These are phyloP conservation scores for Pantherophis vulpinus DNA, from an alignment of 2,797 vertebrate species.

Conservation along the genomic window DNA sequence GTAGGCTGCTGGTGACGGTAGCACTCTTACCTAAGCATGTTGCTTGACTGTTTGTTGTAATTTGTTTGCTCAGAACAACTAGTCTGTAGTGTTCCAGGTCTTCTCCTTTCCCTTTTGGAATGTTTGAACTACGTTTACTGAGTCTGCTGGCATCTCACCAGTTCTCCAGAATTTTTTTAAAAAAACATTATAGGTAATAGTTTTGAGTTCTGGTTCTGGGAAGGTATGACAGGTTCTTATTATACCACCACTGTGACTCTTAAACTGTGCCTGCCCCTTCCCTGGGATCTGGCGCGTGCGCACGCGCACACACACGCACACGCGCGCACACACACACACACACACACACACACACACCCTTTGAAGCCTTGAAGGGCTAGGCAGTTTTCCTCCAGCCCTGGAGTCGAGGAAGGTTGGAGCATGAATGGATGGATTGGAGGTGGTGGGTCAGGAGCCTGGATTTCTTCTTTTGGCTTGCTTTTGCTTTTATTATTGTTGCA, in stretches of 20 bases:
- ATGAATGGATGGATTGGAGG: not conserved
- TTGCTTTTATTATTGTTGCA: not conserved
- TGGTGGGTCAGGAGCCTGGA: not conserved
- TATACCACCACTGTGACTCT: not conserved
- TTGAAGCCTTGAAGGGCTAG: not conserved
- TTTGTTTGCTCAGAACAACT: not conserved
- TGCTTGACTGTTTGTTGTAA: not conserved
- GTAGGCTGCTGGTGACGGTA: not conserved
- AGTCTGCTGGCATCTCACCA: not conserved
- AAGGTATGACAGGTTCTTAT: not conserved
- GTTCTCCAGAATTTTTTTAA: not conserved
- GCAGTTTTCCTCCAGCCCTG: not conserved
- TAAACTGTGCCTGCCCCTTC: not conserved
- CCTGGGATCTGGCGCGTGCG: too few species aligned
- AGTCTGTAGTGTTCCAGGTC: not conserved
- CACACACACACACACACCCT: too few species aligned
- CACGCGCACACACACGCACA: too few species aligned
- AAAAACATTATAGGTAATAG: not conserved
- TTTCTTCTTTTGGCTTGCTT: not conserved
- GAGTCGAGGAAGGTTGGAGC: not conserved
- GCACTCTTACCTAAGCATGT: not conserved
- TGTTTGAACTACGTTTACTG: not conserved
- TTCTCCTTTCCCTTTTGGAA: not conserved
- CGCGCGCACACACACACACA: too few species aligned
- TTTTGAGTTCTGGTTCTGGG: not conserved